Conservation (phyloP, 2,888 invertebrate genomes). For the Drosophila parthenogenetica region DNA sequence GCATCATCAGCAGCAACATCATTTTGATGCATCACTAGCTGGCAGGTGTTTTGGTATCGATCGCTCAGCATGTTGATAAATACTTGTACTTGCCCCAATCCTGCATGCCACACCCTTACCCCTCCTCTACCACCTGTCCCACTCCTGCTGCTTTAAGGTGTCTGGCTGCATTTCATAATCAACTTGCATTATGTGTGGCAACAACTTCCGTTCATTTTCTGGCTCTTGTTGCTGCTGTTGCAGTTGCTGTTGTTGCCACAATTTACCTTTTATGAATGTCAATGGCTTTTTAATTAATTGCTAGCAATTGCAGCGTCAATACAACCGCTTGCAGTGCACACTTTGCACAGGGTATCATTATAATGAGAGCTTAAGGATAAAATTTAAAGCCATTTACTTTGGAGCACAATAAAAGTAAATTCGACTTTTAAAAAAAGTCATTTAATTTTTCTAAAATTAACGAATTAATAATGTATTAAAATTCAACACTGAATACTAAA, state of each 20-base stretch:
- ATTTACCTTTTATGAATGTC: slow-evolving; percentile 79
- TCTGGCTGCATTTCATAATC: slow-evolving; percentile 68
- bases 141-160: slow-evolving; percentile 46
- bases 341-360: slow-evolving; percentile 17
- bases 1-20: slow-evolving; percentile 41
- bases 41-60: slow-evolving; percentile 73
- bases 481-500: no score
- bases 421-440: no score
- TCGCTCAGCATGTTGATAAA: slow-evolving; percentile 69
- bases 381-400: not conserved
- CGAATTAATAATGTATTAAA: no score
- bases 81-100: slow-evolving; percentile 56
- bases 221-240: slow-evolving; percentile 21
- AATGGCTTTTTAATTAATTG: slow-evolving; percentile 79
- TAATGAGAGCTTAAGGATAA: not conserved
- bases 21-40: slow-evolving; percentile 49
- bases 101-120: slow-evolving; percentile 4
- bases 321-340: slow-evolving; percentile 14
- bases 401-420: not conserved
- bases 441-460: no score
- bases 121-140: not conserved
- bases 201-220: slow-evolving; percentile 46
- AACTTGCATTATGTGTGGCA: slow-evolving; percentile 49
- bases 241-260: slow-evolving; percentile 67
- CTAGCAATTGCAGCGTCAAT: slow-evolving; percentile 55